Evolutionary conservation across 2,888 invertebrate species (phyloP), one percentile per base, ranked within the genome.

Genomic region (Leucophora obtusa): DNA sequence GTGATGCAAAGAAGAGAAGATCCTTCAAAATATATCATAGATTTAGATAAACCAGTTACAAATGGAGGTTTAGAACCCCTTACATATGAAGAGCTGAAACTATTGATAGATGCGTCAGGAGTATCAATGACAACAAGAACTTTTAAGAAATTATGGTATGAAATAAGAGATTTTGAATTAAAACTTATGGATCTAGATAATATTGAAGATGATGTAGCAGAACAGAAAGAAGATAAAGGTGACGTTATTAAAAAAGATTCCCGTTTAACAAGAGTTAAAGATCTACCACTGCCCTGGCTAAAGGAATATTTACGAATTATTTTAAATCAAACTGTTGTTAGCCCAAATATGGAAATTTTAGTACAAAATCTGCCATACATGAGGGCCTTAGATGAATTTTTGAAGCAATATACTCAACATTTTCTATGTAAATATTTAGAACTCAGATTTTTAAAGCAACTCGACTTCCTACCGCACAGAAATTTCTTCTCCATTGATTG

Each of bases 361-460:
- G 51, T 84, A 68, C 79, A 82, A 56, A 83, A 84, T 70, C 8
- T 81, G 6, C 73, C 80, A 11, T 84, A 85, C 33, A 60, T 84
- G 76, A 58, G 66, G 5, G 65, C 76, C 17, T 62, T 85, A 15
- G 72, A 82, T 50, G 18, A 35, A 9, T 35, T 83, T 0, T 7
- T 82, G 2, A 76, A 83, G 28, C 53, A 71, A 17, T 70, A 82
- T 35, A 70, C 65, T 6, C 69, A 80, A 33, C 82, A 82, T n/a
- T 81, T 82, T 60, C 35, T 85, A 0, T 79, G 82, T 17, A 80
- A 83, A 51, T 85, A 85, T 56, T 71, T 84, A 33, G 82, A 83
- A 79, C n/a, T 84, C n/a, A 75, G 84, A 15, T 85, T 85, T 15
- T 38, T 84, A 0, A 82, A 76, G 82, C 58, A 82, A 35, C 58